These are phyloP conservation scores for Papilio dardanus DNA, from an alignment of 1,140 invertebrate species.

Conservation along the genomic window DNA sequence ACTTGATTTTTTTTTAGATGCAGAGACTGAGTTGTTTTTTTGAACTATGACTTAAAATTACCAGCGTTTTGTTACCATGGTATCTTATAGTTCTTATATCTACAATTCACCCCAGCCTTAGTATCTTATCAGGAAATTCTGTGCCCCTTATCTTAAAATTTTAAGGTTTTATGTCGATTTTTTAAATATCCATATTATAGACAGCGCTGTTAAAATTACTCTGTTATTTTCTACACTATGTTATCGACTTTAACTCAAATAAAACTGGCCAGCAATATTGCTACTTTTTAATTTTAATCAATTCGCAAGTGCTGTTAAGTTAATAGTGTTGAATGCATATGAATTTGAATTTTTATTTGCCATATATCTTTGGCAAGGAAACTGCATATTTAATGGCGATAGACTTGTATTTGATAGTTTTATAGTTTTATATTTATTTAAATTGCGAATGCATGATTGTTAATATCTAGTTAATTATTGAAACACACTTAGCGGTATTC, in stretches of 20 bases:
- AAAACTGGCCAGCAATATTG: background rate
- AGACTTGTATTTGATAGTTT: background rate
- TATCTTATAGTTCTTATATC: no score
- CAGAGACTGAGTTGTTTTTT: no score
- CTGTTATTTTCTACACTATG: background rate
- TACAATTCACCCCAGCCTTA: no score
- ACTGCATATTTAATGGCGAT: slow-evolving; percentile 17
- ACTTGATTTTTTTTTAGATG: background rate
- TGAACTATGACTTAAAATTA: no score
- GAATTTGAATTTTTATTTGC: background rate
- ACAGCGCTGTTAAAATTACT: background rate
- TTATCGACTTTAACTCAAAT: background rate
- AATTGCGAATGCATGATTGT: slow-evolving; percentile 8
- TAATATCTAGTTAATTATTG: background rate
- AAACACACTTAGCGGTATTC: background rate
- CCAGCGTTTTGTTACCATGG: no score
- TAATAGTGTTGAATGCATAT: background rate
- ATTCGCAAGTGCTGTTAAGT: background rate
- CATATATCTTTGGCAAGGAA: background rate
- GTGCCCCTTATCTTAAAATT: background rate
- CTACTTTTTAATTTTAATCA: slow-evolving; percentile 1
- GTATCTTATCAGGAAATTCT: no score
- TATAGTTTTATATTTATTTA: slow-evolving; percentile 14
- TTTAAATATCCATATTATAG: no score
- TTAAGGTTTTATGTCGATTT: no score